Evolutionary conservation across 2,797 vertebrate genomes (phyloP).

Genomic region (Sorex maritimensis): DNA sequence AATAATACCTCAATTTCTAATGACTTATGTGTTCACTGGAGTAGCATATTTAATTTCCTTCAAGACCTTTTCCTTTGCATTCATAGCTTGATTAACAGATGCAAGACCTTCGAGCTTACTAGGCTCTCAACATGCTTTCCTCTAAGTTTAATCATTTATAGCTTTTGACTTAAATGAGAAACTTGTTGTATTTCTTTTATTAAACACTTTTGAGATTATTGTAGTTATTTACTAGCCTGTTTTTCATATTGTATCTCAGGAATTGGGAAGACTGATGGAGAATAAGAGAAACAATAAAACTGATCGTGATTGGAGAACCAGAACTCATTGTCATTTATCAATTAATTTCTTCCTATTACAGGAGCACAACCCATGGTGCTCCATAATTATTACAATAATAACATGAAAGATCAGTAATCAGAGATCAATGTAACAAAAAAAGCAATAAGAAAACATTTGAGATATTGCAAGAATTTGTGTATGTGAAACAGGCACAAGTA

Average conservation of each 20-base stretch:
- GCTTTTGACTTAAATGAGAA: neutral
- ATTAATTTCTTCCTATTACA: no score
- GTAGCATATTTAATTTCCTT: neutral
- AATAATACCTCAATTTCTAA: neutral
- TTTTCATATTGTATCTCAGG: neutral
- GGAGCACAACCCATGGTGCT: neutral
- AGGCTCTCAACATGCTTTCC: neutral
- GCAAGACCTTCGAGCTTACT: neutral
- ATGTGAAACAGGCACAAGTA: neutral
- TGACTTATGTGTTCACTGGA: neutral
- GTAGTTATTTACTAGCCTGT: neutral
- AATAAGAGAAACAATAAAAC: neutral
- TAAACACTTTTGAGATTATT: neutral
- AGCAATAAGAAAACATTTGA: neutral
- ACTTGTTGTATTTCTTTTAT: neutral
- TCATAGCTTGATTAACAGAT: neutral
- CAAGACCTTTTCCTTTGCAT: neutral
- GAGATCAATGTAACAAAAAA: neutral
- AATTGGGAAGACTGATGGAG: neutral
- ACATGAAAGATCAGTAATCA: neutral
- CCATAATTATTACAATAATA: neutral
- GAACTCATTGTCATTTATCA: neutral
- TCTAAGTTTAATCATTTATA: neutral
- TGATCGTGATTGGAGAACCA: neutral
- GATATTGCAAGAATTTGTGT: neutral